Conservation (phyloP, 2,888 invertebrate genomes). For the Epinotia brunnichana region DNA sequence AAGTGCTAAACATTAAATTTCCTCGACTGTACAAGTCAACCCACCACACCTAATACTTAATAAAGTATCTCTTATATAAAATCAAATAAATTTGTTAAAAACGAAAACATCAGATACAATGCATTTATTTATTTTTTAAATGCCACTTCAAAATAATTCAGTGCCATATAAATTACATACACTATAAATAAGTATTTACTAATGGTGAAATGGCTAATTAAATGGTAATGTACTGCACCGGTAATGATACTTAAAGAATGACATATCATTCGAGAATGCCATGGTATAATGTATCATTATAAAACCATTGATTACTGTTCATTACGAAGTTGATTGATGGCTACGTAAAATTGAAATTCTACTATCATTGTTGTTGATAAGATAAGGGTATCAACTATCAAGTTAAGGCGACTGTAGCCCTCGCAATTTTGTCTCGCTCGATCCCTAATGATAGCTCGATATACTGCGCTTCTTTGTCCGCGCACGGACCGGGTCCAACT, state of each 20-base stretch:
- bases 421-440: no score
- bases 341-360: neutral
- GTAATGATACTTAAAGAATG: neutral
- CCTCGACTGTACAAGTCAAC: no score
- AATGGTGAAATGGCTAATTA: neutral
- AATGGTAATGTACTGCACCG: neutral
- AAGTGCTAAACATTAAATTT: no score
- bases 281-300: constrained; percentile 1
- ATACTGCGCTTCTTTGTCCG: no score
- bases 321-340: neutral
- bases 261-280: neutral
- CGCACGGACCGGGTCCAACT: no score
- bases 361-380: neutral
- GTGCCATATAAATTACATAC: neutral
- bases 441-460: no score
- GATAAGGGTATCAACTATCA: neutral
- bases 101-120: no score
- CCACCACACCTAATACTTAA: no score
- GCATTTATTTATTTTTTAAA: neutral
- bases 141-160: neutral
- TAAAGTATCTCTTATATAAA: no score
- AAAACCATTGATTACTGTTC: neutral
- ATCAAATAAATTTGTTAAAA: no score
- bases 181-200: neutral
- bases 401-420: no score